Percentiles rank a stretch among this genome's conserved stretches.
Conservation (phyloP, 2,888 invertebrate species). For the Pyrrhia umbra region DNA sequence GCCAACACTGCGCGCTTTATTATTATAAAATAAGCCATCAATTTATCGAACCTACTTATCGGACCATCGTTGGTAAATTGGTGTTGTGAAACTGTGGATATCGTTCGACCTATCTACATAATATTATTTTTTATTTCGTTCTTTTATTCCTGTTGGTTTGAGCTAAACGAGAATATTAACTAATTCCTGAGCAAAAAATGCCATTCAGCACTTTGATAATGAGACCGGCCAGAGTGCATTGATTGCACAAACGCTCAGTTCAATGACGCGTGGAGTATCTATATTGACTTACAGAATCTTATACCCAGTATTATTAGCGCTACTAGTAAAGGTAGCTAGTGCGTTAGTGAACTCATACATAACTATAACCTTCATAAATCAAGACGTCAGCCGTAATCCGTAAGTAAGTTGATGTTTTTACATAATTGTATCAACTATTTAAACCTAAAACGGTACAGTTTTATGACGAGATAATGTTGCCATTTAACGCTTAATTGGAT, state of each 20-base stretch:
- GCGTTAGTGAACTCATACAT: no score
- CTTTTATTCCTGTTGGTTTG: background rate
- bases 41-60: conserved; percentile 75
- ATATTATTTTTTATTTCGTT: conserved; percentile 22
- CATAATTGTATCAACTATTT: background rate
- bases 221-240: background rate
- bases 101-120: conserved; percentile 23
- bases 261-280: background rate
- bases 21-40: conserved; percentile 78
- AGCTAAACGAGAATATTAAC: background rate
- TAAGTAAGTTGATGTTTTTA: background rate
- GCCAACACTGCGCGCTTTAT: conserved; percentile 72
- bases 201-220: background rate
- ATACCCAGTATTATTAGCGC: background rate
- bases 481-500: conserved; percentile 38
- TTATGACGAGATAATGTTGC: conserved; percentile 9
- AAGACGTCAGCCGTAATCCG: background rate
- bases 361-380: background rate
- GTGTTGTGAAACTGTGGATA: conserved; percentile 59
- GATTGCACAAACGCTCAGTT: background rate
- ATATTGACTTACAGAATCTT: background rate
- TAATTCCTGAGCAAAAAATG: background rate
- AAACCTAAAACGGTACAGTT: background rate
- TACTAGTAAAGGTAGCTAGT: no score
- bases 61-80: conserved; percentile 65